Evolutionary conservation across 2,113 vertebrate species (phyloP).

Genomic region (Anoura caudifer): DNA sequence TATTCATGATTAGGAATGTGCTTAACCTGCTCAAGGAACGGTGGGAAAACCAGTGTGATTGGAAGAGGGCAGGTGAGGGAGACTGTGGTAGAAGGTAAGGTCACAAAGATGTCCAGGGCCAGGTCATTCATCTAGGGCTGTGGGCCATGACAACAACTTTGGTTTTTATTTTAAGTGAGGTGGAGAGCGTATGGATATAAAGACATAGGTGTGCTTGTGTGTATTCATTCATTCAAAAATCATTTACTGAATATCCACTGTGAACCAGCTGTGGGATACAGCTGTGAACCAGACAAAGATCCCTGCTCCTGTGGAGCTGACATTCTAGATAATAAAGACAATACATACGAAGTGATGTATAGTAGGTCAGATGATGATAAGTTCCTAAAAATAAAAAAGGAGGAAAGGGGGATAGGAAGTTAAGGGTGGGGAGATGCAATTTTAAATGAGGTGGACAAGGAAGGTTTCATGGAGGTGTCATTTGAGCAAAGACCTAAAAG

Average conservation of each 20-base stretch:
- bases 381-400: slow-evolving; percentile 27
- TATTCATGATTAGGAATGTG: slow-evolving; percentile 14
- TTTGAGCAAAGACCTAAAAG: slow-evolving; percentile 4
- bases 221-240: slow-evolving; percentile 12
- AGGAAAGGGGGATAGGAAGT: background rate
- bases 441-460: background rate
- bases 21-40: background rate
- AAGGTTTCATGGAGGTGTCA: background rate
- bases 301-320: background rate
- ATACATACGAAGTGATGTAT: background rate
- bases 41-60: background rate
- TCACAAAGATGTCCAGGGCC: background rate
- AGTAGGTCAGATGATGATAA: background rate
- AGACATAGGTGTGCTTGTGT: slow-evolving; percentile 17
- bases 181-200: background rate
- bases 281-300: background rate
- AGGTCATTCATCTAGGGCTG: background rate
- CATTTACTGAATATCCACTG: background rate
- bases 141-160: background rate
- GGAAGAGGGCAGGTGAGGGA: background rate
- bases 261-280: background rate
- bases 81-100: background rate
- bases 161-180: slow-evolving; percentile 27
- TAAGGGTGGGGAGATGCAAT: background rate
- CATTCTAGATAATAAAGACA: slow-evolving; percentile 22